Conservation (phyloP, 2,113 vertebrate genomes). For the Aptenodytes forsteri region DNA sequence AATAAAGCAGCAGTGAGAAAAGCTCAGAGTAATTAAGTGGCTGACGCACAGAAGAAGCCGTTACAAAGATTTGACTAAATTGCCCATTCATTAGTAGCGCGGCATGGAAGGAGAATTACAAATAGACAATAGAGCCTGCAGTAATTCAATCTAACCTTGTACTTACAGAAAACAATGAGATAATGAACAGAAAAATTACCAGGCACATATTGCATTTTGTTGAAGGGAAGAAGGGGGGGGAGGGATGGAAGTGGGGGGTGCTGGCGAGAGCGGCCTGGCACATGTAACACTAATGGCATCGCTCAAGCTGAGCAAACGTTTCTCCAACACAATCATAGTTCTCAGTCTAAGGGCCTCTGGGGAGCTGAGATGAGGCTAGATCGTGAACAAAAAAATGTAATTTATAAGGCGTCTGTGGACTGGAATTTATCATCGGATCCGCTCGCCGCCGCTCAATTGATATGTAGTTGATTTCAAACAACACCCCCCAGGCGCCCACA, state of each 20-base stretch:
- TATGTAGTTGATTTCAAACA: conserved; percentile 99
- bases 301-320: conserved; percentile 87
- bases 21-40: conserved; percentile 93
- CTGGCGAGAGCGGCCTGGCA: conserved; percentile 58
- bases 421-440: conserved; percentile 92
- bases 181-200: conserved; percentile 98
- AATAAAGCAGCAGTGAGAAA: conserved; percentile 86
- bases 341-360: conserved; percentile 85
- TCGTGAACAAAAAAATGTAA: conserved; percentile 89
- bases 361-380: conserved; percentile 87
- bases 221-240: conserved; percentile 20
- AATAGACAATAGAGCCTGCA: conserved; percentile 89
- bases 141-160: conserved; percentile 99
- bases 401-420: conserved; percentile 91
- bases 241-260: conserved; percentile 15
- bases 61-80: conserved; percentile 97
- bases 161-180: conserved; percentile 99
- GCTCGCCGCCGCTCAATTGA: conserved; percentile 91
- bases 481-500: conserved; percentile 88
- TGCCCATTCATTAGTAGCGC: conserved; percentile 97
- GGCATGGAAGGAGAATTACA: conserved; percentile 91
- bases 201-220: conserved; percentile 84
- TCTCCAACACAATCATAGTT: conserved; percentile 87
- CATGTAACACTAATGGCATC: conserved; percentile 82
- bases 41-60: conserved; percentile 90